Percentiles rank a stretch among this genome's conserved stretches.
Evolutionary conservation across 2,888 invertebrate species (phyloP).

Genomic region (Philopedon plagiatum): DNA sequence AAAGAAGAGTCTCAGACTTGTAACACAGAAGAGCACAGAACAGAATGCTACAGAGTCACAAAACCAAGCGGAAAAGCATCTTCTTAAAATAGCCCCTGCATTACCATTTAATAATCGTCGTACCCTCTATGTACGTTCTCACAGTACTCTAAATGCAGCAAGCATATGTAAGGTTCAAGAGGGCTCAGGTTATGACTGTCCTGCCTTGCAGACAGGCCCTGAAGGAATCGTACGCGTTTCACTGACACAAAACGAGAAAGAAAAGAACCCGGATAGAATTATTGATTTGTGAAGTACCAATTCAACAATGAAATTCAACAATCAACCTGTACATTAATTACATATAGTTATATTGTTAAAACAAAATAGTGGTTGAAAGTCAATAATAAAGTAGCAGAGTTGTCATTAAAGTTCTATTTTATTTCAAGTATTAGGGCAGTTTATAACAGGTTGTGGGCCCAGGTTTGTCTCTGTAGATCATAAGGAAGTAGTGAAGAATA

Average conservation of each 20-base stretch:
- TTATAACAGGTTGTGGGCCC: too few species aligned
- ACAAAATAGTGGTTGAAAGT: too few species aligned
- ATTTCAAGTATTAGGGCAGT: too few species aligned
- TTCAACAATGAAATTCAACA: too few species aligned
- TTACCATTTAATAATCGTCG: slow-evolving; percentile 60
- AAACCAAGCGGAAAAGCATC: slow-evolving; percentile 58
- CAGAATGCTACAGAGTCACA: slow-evolving; percentile 52
- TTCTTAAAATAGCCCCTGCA: slow-evolving; percentile 65
- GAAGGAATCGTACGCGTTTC: slow-evolving; percentile 79
- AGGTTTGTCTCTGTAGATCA: too few species aligned
- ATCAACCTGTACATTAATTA: too few species aligned
- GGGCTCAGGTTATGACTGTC: slow-evolving; percentile 56
- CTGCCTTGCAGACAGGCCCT: slow-evolving; percentile 73
- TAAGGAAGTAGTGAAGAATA: too few species aligned
- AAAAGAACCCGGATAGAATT: slow-evolving; percentile 89
- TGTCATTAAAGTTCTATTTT: too few species aligned
- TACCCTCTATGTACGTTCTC: slow-evolving; percentile 68
- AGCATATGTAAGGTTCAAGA: slow-evolving; percentile 56
- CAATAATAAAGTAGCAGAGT: too few species aligned
- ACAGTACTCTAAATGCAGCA: slow-evolving; percentile 69
- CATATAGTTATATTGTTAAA: too few species aligned
- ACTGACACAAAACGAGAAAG: slow-evolving; percentile 82
- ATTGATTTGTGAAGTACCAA: too few species aligned
- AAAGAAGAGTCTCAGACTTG: slow-evolving; percentile 59
- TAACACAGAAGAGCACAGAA: slow-evolving; percentile 57